Evolutionary conservation across 2,113 vertebrate species (phyloP).

Genomic region (Oncorhynchus mykiss): DNA sequence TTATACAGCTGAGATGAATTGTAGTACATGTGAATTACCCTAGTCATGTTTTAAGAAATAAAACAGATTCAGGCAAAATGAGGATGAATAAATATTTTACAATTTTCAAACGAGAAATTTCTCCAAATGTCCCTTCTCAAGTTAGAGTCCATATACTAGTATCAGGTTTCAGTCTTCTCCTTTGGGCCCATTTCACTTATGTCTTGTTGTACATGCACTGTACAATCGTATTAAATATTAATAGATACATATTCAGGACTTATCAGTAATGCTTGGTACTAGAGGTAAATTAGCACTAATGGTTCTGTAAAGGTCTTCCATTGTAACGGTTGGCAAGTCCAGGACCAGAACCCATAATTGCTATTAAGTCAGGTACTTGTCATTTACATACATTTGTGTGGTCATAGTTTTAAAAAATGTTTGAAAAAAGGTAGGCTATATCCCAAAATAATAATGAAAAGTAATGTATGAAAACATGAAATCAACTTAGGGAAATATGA

Average conservation of each 20-base stretch:
- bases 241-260: background rate
- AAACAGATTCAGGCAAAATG: background rate
- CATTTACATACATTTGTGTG: background rate
- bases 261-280: background rate
- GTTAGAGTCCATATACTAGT: background rate
- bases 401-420: background rate
- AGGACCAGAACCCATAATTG: background rate
- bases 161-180: background rate
- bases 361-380: background rate
- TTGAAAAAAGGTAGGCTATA: background rate
- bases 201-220: background rate
- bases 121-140: background rate
- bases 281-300: background rate
- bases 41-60: background rate
- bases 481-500: no score
- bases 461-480: background rate
- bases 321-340: background rate
- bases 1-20: background rate
- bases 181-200: background rate
- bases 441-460: background rate
- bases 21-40: background rate
- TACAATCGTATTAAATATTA: background rate
- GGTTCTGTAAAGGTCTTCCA: background rate
- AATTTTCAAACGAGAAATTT: background rate
- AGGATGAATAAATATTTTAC: background rate